Percentiles rank a stretch among this genome's conserved stretches.
phyloP scores from a whole-genome alignment of 2,888 invertebrate genomes.

The Scaeva pyrastri region DNA sequence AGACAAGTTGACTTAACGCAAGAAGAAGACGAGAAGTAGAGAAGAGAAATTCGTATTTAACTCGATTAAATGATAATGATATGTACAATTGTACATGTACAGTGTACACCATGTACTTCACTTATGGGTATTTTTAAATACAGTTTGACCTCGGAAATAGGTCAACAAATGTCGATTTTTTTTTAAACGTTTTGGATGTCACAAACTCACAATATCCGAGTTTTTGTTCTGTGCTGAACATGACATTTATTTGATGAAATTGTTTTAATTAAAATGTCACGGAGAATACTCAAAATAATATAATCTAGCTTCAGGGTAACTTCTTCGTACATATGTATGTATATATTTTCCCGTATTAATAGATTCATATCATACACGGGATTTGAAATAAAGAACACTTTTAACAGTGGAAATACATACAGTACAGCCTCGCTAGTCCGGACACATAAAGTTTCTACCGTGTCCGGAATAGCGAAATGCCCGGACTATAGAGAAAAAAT shows the following conservation, averaged over 20 bases:
- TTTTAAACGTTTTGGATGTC: neutral
- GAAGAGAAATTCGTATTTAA: constrained; percentile 19
- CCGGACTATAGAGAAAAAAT: too few relatives aligned
- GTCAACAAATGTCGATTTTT: neutral
- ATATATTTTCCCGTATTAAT: too few relatives aligned
- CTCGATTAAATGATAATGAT: neutral
- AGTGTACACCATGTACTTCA: neutral
- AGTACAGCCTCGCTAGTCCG: too few relatives aligned
- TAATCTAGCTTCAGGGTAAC: neutral
- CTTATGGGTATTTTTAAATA: neutral
- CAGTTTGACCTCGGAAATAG: neutral
- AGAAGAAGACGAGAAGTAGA: neutral
- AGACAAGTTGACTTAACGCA: neutral
- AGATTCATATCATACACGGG: too few relatives aligned
- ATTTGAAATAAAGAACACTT: too few relatives aligned
- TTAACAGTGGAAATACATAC: too few relatives aligned
- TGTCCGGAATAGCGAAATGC: too few relatives aligned
- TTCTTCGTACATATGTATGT: neutral
- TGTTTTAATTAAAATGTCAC: constrained; percentile 29
- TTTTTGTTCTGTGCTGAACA: neutral
- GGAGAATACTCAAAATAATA: neutral
- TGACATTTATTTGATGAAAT: neutral
- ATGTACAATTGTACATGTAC: too few relatives aligned
- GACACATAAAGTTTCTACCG: too few relatives aligned
- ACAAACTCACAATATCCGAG: neutral